Conservation (phyloP, 1,140 invertebrate species). For the Anthonomus grandis region DNA sequence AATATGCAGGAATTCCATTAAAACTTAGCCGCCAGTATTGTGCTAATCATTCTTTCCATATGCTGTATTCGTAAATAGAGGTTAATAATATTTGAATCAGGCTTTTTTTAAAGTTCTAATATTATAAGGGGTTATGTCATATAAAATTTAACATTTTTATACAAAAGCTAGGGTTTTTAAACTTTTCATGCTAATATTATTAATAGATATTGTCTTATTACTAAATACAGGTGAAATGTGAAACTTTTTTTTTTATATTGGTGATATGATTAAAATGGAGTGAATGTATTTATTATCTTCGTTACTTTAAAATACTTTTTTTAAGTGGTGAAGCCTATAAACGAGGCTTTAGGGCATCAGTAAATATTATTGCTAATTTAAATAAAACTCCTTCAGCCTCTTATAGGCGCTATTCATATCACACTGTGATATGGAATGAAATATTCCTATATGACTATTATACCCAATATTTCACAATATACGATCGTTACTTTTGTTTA, state of each 20-base stretch:
- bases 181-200: neutral
- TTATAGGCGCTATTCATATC: too few relatives aligned
- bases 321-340: neutral
- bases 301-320: neutral
- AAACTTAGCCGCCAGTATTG: too few relatives aligned
- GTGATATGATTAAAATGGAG: neutral
- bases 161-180: conserved; percentile 13
- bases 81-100: neutral
- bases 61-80: conserved; percentile 17
- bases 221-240: neutral
- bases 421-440: neutral
- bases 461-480: too few relatives aligned
- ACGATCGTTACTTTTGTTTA: too few relatives aligned
- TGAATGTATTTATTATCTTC: neutral
- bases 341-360: neutral
- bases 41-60: too few relatives aligned
- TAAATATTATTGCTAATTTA: too few relatives aligned
- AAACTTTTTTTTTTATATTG: too few relatives aligned
- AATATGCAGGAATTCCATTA: neutral
- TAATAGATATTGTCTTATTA: neutral
- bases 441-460: too few relatives aligned
- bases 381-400: too few relatives aligned
- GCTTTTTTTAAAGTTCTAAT: neutral
- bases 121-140: neutral
- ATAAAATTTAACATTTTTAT: neutral